Evolutionary conservation across 1,140 invertebrate species (phyloP).

Genomic region (Lepidurus apus): DNA sequence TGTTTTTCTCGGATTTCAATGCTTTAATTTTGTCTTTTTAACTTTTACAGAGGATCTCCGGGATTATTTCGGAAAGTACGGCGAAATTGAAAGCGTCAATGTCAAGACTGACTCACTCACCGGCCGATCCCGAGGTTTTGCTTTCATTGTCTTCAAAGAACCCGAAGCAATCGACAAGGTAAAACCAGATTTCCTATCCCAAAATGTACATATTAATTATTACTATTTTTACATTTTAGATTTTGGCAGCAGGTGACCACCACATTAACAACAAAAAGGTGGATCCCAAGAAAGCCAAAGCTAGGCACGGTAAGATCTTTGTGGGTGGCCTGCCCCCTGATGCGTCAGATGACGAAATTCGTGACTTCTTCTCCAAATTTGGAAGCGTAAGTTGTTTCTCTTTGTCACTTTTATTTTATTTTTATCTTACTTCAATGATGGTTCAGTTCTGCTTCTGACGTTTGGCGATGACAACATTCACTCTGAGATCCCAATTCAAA

Average conservation of each 20-base stretch:
- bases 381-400: constrained; percentile 63
- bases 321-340: constrained; percentile 86
- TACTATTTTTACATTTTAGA: constrained; percentile 44
- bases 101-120: constrained; percentile 88
- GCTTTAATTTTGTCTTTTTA: constrained; percentile 33
- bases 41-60: constrained; percentile 78
- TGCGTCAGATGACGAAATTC: constrained; percentile 86
- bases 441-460: constrained; percentile 37
- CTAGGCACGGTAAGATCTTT: constrained; percentile 88
- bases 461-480: constrained; percentile 33
- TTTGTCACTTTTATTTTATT: neutral
- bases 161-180: constrained; percentile 87
- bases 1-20: constrained; percentile 36
- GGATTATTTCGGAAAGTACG: constrained; percentile 82
- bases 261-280: constrained; percentile 89
- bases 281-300: constrained; percentile 91
- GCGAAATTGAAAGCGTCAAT: constrained; percentile 88
- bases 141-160: constrained; percentile 88
- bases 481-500: constrained; percentile 33
- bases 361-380: constrained; percentile 81
- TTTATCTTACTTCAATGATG: constrained; percentile 18
- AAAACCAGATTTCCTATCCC: constrained; percentile 35
- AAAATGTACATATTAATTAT: constrained; percentile 28
- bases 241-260: constrained; percentile 74
- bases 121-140: constrained; percentile 83